Conservation (phyloP, 2,888 invertebrate genomes). For the Lithophane semibrunnea region DNA sequence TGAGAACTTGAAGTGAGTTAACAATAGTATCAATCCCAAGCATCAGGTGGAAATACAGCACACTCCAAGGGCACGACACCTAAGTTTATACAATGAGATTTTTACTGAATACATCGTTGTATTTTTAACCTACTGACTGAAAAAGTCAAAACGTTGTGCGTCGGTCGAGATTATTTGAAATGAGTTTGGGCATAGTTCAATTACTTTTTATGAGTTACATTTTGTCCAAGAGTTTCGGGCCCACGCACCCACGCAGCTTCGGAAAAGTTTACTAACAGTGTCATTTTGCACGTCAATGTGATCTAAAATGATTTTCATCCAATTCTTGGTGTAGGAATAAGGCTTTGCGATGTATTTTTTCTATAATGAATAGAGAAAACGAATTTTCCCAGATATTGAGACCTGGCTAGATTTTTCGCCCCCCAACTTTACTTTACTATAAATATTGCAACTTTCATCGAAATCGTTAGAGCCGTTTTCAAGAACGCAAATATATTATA, state of each 20-base stretch:
- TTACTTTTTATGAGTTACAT: slow-evolving; percentile 45
- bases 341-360: background rate
- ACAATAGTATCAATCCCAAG: too few relatives aligned
- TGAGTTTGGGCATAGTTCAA: slow-evolving; percentile 29
- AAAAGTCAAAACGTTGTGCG: background rate
- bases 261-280: slow-evolving; percentile 1
- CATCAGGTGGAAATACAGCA: too few relatives aligned
- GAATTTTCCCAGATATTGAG: too few relatives aligned
- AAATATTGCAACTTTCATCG: too few relatives aligned
- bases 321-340: background rate
- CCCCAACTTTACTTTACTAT: too few relatives aligned
- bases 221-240: slow-evolving; percentile 14
- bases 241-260: slow-evolving; percentile 17
- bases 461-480: too few relatives aligned
- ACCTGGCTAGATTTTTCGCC: too few relatives aligned
- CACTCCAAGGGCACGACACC: too few relatives aligned
- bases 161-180: slow-evolving; percentile 30
- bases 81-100: too few relatives aligned
- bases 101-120: background rate
- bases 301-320: slow-evolving; percentile 21
- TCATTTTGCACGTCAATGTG: slow-evolving; percentile 9
- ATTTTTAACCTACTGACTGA: background rate
- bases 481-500: too few relatives aligned
- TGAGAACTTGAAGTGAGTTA: too few relatives aligned
- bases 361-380: too few relatives aligned